These are phyloP conservation scores for Carabus problematicus DNA, from an alignment of 2,888 invertebrate genomes.

Conservation along the genomic window DNA sequence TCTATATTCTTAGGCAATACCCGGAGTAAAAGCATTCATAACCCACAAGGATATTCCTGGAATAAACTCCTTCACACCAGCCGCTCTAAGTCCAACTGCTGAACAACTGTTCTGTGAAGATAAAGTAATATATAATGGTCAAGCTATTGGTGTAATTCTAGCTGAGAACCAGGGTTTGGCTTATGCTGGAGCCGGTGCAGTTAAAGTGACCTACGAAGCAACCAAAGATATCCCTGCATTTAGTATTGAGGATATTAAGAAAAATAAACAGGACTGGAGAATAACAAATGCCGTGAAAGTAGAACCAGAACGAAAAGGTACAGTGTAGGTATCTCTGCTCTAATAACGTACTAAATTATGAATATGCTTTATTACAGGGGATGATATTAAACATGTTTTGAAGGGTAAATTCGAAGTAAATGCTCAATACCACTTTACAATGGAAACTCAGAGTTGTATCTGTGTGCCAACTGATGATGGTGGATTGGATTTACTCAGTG, in stretches of 20 bases:
- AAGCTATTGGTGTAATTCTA: conserved; percentile 58
- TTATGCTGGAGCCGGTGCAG: conserved; percentile 50
- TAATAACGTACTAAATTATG: too few relatives aligned
- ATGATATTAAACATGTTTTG: conserved; percentile 60
- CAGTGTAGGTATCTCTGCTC: too few relatives aligned
- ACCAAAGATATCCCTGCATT: conserved; percentile 23
- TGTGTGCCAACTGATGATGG: conserved; percentile 69
- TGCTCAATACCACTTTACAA: conserved; percentile 75
- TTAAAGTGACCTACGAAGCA: conserved; percentile 51
- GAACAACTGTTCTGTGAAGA: conserved; percentile 36
- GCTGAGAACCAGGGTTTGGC: conserved; percentile 53
- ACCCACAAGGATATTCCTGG: conserved; percentile 59
- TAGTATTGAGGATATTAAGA: conserved; percentile 23
- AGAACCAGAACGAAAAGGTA: conserved; percentile 30
- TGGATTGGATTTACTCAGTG: conserved; percentile 64
- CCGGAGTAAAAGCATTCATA: conserved; percentile 57
- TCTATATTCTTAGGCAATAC: conserved; percentile 41
- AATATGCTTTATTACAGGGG: conserved; percentile 46
- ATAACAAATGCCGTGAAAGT: conserved; percentile 21
- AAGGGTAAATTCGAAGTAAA: conserved; percentile 65
- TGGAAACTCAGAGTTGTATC: conserved; percentile 73
- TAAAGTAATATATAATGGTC: conserved; percentile 57
- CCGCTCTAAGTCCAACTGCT: conserved; percentile 25
- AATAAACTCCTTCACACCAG: conserved; percentile 52
- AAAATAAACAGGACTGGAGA: conserved; percentile 13